These are phyloP conservation scores for Drosophila pegasa DNA, from an alignment of 2,888 invertebrate genomes.

Conservation along the genomic window DNA sequence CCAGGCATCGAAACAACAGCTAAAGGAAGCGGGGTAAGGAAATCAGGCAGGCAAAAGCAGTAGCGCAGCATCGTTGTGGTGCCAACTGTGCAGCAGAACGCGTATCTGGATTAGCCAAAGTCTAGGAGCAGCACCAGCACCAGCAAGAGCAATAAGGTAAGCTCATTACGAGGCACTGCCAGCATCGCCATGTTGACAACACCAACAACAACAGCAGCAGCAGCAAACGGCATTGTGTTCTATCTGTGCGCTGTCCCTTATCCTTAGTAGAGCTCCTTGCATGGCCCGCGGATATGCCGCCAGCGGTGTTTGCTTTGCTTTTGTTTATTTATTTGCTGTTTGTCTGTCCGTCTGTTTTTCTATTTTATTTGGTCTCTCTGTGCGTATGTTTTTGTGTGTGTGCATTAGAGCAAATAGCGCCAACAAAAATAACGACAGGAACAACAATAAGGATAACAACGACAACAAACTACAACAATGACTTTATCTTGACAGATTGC, in stretches of 20 bases:
- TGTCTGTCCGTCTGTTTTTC: conserved; percentile 36
- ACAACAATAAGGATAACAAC: conserved; percentile 59
- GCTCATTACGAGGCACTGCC: conserved; percentile 67
- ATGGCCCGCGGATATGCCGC: conserved; percentile 67
- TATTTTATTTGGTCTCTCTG: conserved; percentile 54
- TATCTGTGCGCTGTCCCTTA: conserved; percentile 32
- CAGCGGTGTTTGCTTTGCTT: conserved; percentile 71
- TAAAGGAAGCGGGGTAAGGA: conserved; percentile 64
- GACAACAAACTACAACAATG: conserved; percentile 66
- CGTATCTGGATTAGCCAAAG: conserved; percentile 52
- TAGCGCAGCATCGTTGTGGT: conserved; percentile 42
- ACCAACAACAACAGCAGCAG: conserved; percentile 41
- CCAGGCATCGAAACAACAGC: conserved; percentile 58
- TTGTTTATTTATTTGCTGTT: conserved; percentile 74
- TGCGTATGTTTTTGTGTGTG: conserved; percentile 24
- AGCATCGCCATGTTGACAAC: conserved; percentile 56
- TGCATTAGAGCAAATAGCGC: conserved; percentile 50
- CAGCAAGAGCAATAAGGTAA: conserved; percentile 68
- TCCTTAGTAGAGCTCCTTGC: conserved; percentile 41
- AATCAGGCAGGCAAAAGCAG: conserved; percentile 36
- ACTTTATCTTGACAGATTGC: conserved; percentile 76
- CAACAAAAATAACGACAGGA: conserved; percentile 42
- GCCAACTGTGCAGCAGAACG: conserved; percentile 72
- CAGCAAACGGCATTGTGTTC: conserved; percentile 17
- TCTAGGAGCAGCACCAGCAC: conserved; percentile 33